Percentiles rank a stretch among this genome's conserved stretches.
Evolutionary conservation across 2,888 invertebrate genomes (phyloP).

Genomic region (Heliconius hortense): DNA sequence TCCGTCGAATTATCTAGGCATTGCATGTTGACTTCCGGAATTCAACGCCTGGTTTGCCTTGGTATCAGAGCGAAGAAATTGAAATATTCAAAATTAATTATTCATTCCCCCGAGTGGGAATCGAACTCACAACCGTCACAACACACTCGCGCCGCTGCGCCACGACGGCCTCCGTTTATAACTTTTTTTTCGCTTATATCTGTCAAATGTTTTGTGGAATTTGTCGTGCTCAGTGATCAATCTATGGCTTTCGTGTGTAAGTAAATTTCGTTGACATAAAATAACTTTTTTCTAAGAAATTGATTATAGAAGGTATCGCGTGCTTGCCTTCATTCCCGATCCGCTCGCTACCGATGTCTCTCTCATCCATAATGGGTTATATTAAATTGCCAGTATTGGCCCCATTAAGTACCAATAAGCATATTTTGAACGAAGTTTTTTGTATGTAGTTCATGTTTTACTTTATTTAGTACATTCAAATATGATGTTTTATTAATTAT

Average conservation of each 20-base stretch:
- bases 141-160: no score
- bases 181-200: neutral
- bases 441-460: neutral
- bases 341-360: conserved; percentile 66
- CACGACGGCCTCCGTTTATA: no score
- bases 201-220: neutral
- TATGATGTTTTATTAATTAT: neutral
- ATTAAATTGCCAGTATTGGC: conserved; percentile 69
- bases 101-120: no score
- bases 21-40: no score
- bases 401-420: conserved; percentile 60
- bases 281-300: conserved; percentile 75
- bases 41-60: no score
- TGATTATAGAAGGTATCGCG: conserved; percentile 70
- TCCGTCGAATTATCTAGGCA: no score
- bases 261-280: conserved; percentile 61
- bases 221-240: conserved; percentile 53
- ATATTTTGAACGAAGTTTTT: conserved; percentile 27
- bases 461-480: neutral
- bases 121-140: no score
- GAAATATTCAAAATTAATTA: no score
- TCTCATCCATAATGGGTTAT: conserved; percentile 64
- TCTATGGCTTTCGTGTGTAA: conserved; percentile 62
- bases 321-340: conserved; percentile 63
- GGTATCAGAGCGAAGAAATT: no score